Conservation (phyloP, 1,140 invertebrate genomes). For the Zophobas atratus region DNA sequence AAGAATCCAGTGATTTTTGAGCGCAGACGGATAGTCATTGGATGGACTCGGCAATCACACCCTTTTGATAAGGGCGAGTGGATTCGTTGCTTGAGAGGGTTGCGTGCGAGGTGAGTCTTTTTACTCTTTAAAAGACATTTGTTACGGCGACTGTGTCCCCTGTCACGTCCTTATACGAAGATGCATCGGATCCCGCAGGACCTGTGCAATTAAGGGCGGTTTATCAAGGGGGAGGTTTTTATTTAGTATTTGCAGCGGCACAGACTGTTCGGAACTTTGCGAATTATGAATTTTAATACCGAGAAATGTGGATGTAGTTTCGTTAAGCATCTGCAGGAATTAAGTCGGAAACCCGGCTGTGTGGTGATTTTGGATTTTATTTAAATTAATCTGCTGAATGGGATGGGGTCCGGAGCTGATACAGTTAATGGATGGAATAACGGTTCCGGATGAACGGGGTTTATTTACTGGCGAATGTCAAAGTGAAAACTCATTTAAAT, state of each 20-base stretch:
- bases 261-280: not conserved
- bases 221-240: not conserved
- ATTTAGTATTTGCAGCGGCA: too few species aligned
- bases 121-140: constrained; percentile 1
- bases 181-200: not conserved
- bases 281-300: not conserved
- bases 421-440: too few species aligned
- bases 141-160: not conserved
- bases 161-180: not conserved
- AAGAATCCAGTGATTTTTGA: too few species aligned
- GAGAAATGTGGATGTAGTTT: not conserved
- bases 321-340: too few species aligned
- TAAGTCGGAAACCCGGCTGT: too few species aligned
- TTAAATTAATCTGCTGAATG: too few species aligned
- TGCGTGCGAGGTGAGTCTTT: not conserved
- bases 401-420: too few species aligned
- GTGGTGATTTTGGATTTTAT: too few species aligned
- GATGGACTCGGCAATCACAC: not conserved
- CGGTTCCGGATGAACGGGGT: too few species aligned
- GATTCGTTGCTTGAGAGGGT: not conserved
- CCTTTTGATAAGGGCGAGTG: not conserved
- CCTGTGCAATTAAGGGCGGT: not conserved
- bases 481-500: too few species aligned
- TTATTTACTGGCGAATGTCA: too few species aligned
- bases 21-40: too few species aligned